A percentile compares a stretch with the other conserved stretches of the same genome.
Evolutionary conservation across 1,140 invertebrate genomes (phyloP).

Genomic region (Archivesica marissinica): DNA sequence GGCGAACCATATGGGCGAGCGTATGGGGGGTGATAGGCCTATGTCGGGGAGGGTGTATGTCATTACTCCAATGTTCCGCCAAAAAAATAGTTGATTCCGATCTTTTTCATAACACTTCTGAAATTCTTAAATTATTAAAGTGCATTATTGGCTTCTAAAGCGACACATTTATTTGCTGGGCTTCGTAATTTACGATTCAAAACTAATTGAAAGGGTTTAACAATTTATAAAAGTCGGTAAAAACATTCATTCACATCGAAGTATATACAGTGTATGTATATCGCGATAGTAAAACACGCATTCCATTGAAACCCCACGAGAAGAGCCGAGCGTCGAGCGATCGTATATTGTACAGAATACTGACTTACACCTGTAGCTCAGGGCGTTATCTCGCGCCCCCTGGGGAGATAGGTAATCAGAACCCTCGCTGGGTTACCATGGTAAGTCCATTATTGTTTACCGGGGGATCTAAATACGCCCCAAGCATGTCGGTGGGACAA

Average conservation of each 20-base stretch:
- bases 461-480: slow-evolving; percentile 31
- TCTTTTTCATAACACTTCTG: too few relatives aligned
- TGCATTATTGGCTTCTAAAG: too few relatives aligned
- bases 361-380: slow-evolving; percentile 40
- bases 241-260: neutral
- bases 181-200: neutral
- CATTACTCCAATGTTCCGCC: too few relatives aligned
- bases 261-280: slow-evolving; percentile 6
- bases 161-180: slow-evolving; percentile 34
- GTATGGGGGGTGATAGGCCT: too few relatives aligned
- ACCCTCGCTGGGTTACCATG: slow-evolving; percentile 58
- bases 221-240: neutral
- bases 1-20: too few relatives aligned
- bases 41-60: too few relatives aligned
- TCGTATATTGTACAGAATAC: neutral
- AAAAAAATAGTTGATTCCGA: too few relatives aligned
- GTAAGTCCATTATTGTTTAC: slow-evolving; percentile 39
- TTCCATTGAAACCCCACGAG: slow-evolving; percentile 49
- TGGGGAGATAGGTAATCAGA: slow-evolving; percentile 45
- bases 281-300: slow-evolving; percentile 14
- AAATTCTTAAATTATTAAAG: too few relatives aligned
- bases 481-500: slow-evolving; percentile 19
- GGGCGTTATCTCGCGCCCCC: slow-evolving; percentile 39
- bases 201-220: slow-evolving; percentile 32
- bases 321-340: too few relatives aligned